Conservation (phyloP, 1,140 invertebrate genomes). For the Calephelis virginiensis region DNA sequence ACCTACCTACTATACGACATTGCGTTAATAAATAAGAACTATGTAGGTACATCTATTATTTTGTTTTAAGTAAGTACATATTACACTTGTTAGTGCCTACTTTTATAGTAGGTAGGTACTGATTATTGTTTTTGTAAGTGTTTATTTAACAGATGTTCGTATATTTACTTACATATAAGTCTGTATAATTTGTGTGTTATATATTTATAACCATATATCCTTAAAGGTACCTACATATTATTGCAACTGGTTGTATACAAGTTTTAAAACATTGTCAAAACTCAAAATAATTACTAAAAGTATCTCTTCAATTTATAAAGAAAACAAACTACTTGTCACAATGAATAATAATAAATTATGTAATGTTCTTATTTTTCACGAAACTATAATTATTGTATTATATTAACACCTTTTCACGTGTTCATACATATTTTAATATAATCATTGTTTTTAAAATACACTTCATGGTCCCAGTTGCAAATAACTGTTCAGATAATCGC, state of each 20-base stretch:
- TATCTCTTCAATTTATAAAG: neutral
- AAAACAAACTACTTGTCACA: neutral
- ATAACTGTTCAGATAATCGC: no score
- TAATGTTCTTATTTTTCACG: conserved; percentile 4
- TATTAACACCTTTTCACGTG: conserved; percentile 55
- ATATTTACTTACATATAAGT: no score
- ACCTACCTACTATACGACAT: no score
- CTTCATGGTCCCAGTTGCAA: neutral
- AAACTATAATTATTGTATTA: conserved; percentile 18
- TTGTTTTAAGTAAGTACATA: no score
- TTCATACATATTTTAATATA: conserved; percentile 54
- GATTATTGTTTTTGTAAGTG: no score
- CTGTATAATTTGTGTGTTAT: neutral
- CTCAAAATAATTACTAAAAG: neutral
- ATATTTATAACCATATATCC: conserved; percentile 6
- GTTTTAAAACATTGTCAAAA: neutral
- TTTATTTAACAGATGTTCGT: no score
- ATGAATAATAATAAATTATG: conserved; percentile 18
- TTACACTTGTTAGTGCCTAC: no score
- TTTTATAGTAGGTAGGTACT: no score
- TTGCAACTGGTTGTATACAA: neutral
- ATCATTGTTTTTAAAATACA: conserved; percentile 32
- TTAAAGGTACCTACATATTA: neutral
- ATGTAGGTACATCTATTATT: no score
- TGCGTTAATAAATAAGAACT: no score